Conservation (phyloP, 1,140 invertebrate genomes). For the Penaeus vannamei region DNA sequence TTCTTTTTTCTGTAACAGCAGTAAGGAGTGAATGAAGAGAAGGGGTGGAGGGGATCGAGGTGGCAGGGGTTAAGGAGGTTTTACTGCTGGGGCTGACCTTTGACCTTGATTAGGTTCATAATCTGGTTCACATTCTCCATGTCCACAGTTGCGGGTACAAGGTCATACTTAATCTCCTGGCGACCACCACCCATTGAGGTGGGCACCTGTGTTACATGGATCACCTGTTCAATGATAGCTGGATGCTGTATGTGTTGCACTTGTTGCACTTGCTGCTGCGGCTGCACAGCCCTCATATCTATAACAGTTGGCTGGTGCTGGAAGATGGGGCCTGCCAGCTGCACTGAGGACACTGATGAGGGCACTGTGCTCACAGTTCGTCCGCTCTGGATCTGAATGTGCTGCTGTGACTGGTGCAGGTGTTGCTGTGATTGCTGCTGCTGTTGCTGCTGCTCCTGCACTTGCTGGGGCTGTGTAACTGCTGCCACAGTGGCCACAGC, state of each 20-base stretch:
- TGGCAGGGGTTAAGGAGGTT: not conserved
- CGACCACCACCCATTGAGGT: slow-evolving; percentile 25
- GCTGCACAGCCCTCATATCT: slow-evolving; percentile 52
- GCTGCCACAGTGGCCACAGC: slow-evolving; percentile 3
- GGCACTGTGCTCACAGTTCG: slow-evolving; percentile 24
- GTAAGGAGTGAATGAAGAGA: too few species aligned
- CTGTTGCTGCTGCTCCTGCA: slow-evolving; percentile 35
- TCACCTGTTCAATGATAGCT: slow-evolving; percentile 54
- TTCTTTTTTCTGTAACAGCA: not conserved
- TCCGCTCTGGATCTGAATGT: slow-evolving; percentile 51
- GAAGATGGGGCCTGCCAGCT: slow-evolving; percentile 44
- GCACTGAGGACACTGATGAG: slow-evolving; percentile 20
- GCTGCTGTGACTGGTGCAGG: slow-evolving; percentile 46
- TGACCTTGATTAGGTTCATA: slow-evolving; percentile 65
- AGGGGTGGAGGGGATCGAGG: too few species aligned
- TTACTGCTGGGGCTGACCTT: slow-evolving; percentile 55
- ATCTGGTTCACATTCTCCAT: slow-evolving; percentile 58
- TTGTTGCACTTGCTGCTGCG: slow-evolving; percentile 50
- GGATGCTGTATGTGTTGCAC: slow-evolving; percentile 53
- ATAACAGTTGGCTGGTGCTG: slow-evolving; percentile 41
- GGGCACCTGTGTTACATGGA: slow-evolving; percentile 47
- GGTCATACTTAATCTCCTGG: slow-evolving; percentile 59
- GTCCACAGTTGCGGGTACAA: slow-evolving; percentile 59
- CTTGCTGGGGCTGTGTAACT: not conserved
- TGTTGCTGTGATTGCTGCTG: slow-evolving; percentile 8